phyloP scores from a whole-genome alignment of 1,140 invertebrate genomes.

The Tetragnatha versicolor region DNA sequence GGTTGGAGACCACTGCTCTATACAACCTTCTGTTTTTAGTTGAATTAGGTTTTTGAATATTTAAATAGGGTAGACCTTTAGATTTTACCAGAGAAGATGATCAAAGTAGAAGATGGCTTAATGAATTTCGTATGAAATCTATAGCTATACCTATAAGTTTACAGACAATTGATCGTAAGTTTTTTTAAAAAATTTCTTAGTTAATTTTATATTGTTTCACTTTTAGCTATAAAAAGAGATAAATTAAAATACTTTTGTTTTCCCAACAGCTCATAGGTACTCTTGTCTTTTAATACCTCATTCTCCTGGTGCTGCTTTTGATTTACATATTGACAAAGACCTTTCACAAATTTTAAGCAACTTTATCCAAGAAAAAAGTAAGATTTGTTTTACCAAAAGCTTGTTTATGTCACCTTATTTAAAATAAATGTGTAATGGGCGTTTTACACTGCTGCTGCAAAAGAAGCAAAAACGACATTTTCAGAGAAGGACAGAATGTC shows the following conservation, averaged over 20 bases:
- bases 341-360: slow-evolving; percentile 63
- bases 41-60: background rate
- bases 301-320: slow-evolving; percentile 64
- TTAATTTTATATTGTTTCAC: background rate
- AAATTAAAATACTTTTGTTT: background rate
- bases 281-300: slow-evolving; percentile 65
- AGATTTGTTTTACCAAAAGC: too few relatives aligned
- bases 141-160: slow-evolving; percentile 62
- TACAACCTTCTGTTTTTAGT: too few relatives aligned
- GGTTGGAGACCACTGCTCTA: too few relatives aligned
- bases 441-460: too few relatives aligned
- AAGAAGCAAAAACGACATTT: too few relatives aligned
- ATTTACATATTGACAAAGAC: slow-evolving; percentile 62
- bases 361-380: slow-evolving; percentile 66
- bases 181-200: background rate
- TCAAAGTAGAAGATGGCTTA: slow-evolving; percentile 64
- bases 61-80: slow-evolving; percentile 61
- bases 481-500: too few relatives aligned
- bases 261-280: slow-evolving; percentile 64
- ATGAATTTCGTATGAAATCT: slow-evolving; percentile 64
- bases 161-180: slow-evolving; percentile 63
- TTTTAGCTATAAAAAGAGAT: background rate
- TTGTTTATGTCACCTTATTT: too few relatives aligned
- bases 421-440: too few relatives aligned
- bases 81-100: slow-evolving; percentile 65